phyloP scores from a whole-genome alignment of 2,797 vertebrate genomes.

The Glossophaga mutica region DNA sequence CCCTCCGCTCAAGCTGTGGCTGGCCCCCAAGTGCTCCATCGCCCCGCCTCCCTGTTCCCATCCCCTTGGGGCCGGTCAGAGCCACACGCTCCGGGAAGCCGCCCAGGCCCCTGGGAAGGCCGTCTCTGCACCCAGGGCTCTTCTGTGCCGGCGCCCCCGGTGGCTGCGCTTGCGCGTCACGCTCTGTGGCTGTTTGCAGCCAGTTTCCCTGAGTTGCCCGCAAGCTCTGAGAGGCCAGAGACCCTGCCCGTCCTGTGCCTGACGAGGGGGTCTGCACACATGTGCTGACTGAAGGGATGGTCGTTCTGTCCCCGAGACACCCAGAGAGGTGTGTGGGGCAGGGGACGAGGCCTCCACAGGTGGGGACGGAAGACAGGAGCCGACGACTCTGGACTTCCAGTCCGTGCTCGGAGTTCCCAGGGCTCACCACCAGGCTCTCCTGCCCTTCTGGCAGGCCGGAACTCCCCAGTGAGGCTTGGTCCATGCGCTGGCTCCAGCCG shows the following conservation, averaged over 20 bases:
- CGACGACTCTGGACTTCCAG: neutral
- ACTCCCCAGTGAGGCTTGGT: neutral
- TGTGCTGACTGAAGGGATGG: neutral
- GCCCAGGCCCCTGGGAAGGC: neutral
- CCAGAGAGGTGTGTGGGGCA: neutral
- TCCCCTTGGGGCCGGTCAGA: neutral
- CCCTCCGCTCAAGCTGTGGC: neutral
- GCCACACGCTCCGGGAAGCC: neutral
- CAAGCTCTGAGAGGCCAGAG: neutral
- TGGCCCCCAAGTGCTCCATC: too few relatives aligned
- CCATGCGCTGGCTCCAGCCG: accelerated
- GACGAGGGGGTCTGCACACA: accelerated
- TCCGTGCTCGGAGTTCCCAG: neutral
- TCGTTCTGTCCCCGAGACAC: too few relatives aligned
- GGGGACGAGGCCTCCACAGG: neutral
- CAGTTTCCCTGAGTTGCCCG: neutral
- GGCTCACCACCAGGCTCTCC: neutral
- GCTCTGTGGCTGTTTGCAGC: neutral
- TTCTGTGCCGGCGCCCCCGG: accelerated
- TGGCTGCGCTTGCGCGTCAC: too few relatives aligned
- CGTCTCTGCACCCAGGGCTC: neutral
- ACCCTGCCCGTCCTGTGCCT: neutral
- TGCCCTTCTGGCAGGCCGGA: neutral
- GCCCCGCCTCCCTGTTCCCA: too few relatives aligned
- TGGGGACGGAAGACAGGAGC: neutral